Percentiles rank a stretch among this genome's conserved stretches.
These are phyloP conservation scores for Campoplex nolae DNA, from an alignment of 2,888 invertebrate genomes.

Conservation along the genomic window DNA sequence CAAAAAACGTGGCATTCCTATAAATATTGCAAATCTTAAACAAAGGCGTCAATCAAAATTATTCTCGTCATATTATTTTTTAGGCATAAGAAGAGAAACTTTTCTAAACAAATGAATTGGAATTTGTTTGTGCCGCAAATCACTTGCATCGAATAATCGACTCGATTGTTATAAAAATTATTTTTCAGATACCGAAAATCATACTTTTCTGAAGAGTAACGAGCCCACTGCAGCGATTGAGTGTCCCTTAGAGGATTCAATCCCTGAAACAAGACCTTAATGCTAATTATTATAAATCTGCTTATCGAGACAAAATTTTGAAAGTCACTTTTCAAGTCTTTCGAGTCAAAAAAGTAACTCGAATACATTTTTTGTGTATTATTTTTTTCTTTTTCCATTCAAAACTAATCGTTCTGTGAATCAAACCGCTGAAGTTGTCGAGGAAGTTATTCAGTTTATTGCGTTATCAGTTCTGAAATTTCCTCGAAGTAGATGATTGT, in stretches of 20 bases:
- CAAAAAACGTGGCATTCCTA: background rate
- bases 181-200: background rate
- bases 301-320: background rate
- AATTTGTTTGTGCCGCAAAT: background rate
- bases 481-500: conserved; percentile 16
- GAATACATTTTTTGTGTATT: conserved; percentile 17
- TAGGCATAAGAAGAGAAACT: background rate
- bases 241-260: background rate
- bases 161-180: background rate
- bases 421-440: background rate
- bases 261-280: background rate
- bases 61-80: background rate
- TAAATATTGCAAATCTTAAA: background rate
- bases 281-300: background rate
- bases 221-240: conserved; percentile 11
- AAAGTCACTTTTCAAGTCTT: background rate
- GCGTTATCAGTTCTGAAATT: conserved; percentile 11
- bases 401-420: conserved; percentile 4
- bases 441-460: background rate
- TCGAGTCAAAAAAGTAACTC: background rate
- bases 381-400: conserved; percentile 17
- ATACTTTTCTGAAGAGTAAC: background rate
- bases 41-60: background rate
- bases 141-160: background rate
- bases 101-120: background rate